Percentiles rank a stretch among this genome's conserved stretches.
Conservation (phyloP, 1,140 invertebrate genomes). For the Lithobius niger region DNA sequence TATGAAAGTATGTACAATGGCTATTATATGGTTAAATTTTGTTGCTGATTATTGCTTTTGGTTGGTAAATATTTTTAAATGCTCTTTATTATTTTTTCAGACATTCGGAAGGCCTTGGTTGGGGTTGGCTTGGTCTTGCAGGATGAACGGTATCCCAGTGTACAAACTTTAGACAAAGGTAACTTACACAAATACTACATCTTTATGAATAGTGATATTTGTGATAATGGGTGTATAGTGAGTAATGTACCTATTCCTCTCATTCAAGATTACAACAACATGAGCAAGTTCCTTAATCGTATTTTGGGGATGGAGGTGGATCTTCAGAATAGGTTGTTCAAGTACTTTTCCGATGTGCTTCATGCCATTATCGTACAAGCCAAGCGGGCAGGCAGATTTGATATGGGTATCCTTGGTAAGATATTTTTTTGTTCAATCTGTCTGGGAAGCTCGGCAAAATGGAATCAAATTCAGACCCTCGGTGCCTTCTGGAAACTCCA, state of each 20-base stretch:
- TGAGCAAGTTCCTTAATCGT: conserved; percentile 96
- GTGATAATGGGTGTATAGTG: neutral
- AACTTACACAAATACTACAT: neutral
- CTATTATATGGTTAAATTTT: too few relatives aligned
- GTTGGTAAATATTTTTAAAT: too few relatives aligned
- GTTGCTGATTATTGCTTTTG: too few relatives aligned
- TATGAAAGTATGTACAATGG: too few relatives aligned
- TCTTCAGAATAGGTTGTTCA: conserved; percentile 89
- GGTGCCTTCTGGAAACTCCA: neutral
- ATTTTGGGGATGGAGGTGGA: conserved; percentile 95
- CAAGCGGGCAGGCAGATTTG: conserved; percentile 57
- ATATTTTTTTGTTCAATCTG: too few relatives aligned
- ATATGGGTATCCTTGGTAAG: conserved; percentile 67
- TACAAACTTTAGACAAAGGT: conserved; percentile 69
- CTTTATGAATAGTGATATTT: neutral
- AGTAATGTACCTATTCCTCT: neutral
- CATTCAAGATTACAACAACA: conserved; percentile 74
- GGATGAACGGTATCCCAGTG: conserved; percentile 59
- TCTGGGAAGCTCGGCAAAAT: too few relatives aligned
- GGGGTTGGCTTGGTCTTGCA: conserved; percentile 85
- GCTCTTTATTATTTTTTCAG: conserved; percentile 31
- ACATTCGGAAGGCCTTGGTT: conserved; percentile 74
- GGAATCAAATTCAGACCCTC: too few relatives aligned
- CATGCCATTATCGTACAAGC: conserved; percentile 71
- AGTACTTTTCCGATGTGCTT: conserved; percentile 93